phyloP scores from a whole-genome alignment of 2,113 vertebrate genomes.

The Ptyas mucosa region DNA sequence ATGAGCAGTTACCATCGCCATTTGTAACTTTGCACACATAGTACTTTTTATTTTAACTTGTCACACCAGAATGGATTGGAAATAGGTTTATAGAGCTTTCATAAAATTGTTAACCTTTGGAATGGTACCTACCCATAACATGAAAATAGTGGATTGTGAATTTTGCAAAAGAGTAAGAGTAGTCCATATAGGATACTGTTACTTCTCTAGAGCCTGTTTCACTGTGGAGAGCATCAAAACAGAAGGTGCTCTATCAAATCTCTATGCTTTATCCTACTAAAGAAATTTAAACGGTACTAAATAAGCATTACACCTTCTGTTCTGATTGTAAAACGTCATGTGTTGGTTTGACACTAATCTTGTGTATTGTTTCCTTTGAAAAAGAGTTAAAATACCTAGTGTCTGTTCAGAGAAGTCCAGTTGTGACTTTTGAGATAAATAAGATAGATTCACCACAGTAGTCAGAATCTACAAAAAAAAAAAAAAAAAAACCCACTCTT shows the following conservation, averaged over 20 bases:
- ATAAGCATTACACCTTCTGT: neutral
- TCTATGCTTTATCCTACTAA: neutral
- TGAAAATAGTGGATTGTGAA: neutral
- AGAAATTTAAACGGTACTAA: neutral
- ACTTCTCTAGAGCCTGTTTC: neutral
- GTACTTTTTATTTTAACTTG: neutral
- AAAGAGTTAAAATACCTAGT: too few relatives aligned
- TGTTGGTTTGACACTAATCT: neutral
- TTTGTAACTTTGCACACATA: neutral
- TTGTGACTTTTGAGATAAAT: slow-evolving; percentile 24
- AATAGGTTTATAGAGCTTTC: neutral
- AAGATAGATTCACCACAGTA: slow-evolving; percentile 23
- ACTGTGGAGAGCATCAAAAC: neutral
- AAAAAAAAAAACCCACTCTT: neutral
- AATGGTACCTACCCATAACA: neutral
- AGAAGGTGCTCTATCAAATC: neutral
- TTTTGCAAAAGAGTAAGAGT: neutral
- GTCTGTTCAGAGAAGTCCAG: slow-evolving; percentile 3
- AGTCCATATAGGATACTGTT: neutral
- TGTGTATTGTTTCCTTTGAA: neutral
- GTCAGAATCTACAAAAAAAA: slow-evolving; percentile 15
- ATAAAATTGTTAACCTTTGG: neutral
- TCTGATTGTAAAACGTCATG: neutral
- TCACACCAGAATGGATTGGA: neutral
- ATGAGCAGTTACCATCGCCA: neutral